Evolutionary conservation across 2,113 vertebrate species (phyloP).

Genomic region (Dasyurus viverrinus): DNA sequence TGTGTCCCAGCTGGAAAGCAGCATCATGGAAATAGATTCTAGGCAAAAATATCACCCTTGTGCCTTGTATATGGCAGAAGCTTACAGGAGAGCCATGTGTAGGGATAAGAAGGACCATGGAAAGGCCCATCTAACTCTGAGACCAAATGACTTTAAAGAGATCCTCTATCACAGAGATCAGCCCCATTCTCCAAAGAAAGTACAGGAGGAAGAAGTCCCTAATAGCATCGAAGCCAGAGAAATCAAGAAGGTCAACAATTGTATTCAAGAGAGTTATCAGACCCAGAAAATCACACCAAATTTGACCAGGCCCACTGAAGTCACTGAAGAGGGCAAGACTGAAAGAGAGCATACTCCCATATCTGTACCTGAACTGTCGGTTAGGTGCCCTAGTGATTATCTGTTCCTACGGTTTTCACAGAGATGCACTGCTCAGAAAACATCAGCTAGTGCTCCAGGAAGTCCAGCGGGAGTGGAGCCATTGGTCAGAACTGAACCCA

Average conservation of each 20-base stretch:
- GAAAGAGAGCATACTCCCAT: neutral
- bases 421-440: neutral
- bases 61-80: conserved; percentile 24
- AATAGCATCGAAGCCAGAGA: neutral
- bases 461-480: neutral
- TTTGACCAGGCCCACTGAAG: neutral
- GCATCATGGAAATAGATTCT: conserved; percentile 77
- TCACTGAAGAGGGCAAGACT: neutral
- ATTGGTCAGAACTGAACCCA: neutral
- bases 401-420: neutral
- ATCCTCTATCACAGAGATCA: conserved; percentile 16
- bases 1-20: conserved; percentile 70
- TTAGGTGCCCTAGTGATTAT: neutral
- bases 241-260: neutral
- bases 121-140: conserved; percentile 47
- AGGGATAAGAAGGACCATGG: conserved; percentile 54
- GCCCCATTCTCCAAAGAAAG: neutral
- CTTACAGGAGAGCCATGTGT: conserved; percentile 46
- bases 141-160: conserved; percentile 55
- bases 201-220: neutral
- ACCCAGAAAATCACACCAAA: neutral
- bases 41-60: conserved; percentile 60
- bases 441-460: neutral
- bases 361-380: neutral
- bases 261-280: neutral